A percentile compares a stretch with the other conserved stretches of the same genome.
These are phyloP conservation scores for Gambusia affinis DNA, from an alignment of 2,113 vertebrate species.

Conservation along the genomic window DNA sequence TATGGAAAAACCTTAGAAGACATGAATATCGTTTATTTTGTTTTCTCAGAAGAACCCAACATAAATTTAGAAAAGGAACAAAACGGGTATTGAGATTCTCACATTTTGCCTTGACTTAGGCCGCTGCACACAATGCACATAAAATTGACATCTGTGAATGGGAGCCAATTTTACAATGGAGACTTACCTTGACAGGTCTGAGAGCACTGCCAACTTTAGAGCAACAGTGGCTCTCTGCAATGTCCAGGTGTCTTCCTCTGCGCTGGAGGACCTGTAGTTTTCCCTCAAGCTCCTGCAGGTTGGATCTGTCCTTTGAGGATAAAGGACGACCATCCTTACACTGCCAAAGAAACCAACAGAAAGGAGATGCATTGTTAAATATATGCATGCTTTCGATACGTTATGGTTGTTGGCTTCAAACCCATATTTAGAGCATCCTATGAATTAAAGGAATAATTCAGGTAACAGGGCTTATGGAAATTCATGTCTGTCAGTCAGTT, in stretches of 20 bases:
- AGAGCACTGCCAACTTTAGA: constrained; percentile 88
- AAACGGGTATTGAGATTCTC: neutral
- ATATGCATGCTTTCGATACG: neutral
- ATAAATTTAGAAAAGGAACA: constrained; percentile 4
- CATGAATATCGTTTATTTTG: neutral
- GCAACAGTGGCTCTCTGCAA: constrained; percentile 93
- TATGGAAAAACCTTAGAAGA: neutral
- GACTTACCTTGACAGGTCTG: constrained; percentile 90
- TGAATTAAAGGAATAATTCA: neutral
- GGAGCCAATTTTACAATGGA: constrained; percentile 38
- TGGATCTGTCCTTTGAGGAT: constrained; percentile 85
- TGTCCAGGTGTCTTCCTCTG: constrained; percentile 88
- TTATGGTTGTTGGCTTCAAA: neutral
- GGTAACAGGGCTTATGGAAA: neutral
- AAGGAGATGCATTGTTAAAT: neutral
- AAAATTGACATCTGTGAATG: constrained; percentile 17
- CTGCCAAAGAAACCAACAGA: constrained; percentile 69
- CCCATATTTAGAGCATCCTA: neutral
- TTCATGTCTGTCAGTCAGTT: too few species aligned
- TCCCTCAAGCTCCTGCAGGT: constrained; percentile 89
- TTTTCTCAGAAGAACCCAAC: neutral
- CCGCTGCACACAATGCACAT: neutral
- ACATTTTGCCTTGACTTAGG: constrained; percentile 7
- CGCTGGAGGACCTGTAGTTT: constrained; percentile 86
- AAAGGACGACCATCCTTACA: constrained; percentile 93